These are phyloP conservation scores for Mya arenaria DNA, from an alignment of 1,140 invertebrate species.

Conservation along the genomic window DNA sequence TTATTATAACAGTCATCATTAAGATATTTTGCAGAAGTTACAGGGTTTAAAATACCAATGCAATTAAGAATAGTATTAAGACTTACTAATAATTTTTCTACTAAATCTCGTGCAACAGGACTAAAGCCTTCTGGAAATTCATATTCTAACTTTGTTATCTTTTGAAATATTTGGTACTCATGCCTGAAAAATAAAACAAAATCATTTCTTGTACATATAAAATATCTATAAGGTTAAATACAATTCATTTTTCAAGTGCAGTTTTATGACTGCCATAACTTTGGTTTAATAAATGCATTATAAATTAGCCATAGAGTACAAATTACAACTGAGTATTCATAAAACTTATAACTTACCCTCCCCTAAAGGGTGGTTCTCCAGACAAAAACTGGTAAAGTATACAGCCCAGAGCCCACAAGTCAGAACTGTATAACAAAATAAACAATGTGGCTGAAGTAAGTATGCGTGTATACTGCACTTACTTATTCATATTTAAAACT, in stretches of 20 bases:
- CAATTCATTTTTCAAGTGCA: too few species aligned
- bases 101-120: slow-evolving; percentile 91
- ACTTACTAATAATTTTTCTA: slow-evolving; percentile 91
- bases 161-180: slow-evolving; percentile 98
- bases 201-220: too few species aligned
- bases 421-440: slow-evolving; percentile 86
- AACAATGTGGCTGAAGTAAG: background rate
- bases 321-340: background rate
- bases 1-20: too few species aligned
- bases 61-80: too few species aligned
- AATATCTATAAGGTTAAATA: too few species aligned
- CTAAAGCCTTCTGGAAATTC: slow-evolving; percentile 96
- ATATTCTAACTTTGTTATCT: slow-evolving; percentile 95
- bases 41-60: too few species aligned
- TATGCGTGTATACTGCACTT: background rate
- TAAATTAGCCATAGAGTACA: too few species aligned
- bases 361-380: slow-evolving; percentile 95
- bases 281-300: too few species aligned
- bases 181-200: slow-evolving; percentile 84
- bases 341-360: slow-evolving; percentile 82
- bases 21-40: too few species aligned
- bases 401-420: slow-evolving; percentile 99
- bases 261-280: too few species aligned
- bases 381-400: slow-evolving; percentile 99
- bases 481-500: background rate